Evolutionary conservation across 2,888 invertebrate genomes (phyloP), one percentile per base, ranked within the genome.

Genomic region (Folsomia candida): DNA sequence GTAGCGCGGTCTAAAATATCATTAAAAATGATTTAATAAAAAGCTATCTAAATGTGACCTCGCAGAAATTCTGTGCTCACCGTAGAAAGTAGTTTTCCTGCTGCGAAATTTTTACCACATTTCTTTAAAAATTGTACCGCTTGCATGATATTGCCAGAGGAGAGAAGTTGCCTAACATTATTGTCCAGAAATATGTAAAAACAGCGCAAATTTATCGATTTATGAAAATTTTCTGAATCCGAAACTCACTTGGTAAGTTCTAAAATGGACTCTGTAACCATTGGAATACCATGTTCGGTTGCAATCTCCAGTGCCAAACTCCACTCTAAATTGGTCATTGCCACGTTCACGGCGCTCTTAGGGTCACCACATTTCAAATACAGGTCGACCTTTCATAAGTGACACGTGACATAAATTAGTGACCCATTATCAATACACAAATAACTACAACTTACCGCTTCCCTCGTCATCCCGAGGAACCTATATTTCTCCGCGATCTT

Each of bases 41-140:
- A n/a, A n/a, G n/a, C n/a, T n/a, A n/a, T n/a, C n/a, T n/a, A n/a
- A n/a, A n/a, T n/a, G n/a, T 24, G 24, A 27, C 3, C 18, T 14
- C 9, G 9, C 37, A 37, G 37, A 37, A 37, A 37, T 37, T 37
- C 37, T 22, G 25, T 26, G 1, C 11, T 29, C 60, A 73, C 73
- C 70, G 59, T 70, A 54, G 70, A 37, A 0, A 73, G 61, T 18
- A 73, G 25, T 37, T 73, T 73, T 25, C 70, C 73, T n/a, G 68
- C 73, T 22, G 73, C 67, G 1, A 73, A n/a, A 3, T 58, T 58
- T 64, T 73, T 73, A 9, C 69, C 73, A 61, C 69, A 73, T 58
- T 69, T 54, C 2, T 73, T 69, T 20, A 73, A 62, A 9, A 70
- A 27, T 59, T 68, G 69, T 25, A 73, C 64, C 0, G 73, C 73